Evolutionary conservation across 2,888 invertebrate species (phyloP), one percentile per base, ranked within the genome.

Genomic region (Cordylochernes scorpioides): DNA sequence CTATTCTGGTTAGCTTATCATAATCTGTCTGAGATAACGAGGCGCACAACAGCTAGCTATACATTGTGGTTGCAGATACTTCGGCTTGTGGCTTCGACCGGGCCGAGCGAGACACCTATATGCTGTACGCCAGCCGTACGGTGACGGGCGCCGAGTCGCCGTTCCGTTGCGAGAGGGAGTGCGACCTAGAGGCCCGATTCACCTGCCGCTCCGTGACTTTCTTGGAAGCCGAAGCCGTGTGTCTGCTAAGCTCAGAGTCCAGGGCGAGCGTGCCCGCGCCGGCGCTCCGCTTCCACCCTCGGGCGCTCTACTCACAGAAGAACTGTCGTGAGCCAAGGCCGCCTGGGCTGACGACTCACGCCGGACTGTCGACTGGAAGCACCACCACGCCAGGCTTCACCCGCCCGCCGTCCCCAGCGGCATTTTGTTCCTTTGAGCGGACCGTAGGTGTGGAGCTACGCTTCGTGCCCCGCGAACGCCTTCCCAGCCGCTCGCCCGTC

Each of bases 191-290:
- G 34, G 45, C 47, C 12, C 52, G 54, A 30, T 57, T 56, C 38
- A 49, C 49, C 28, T 57, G 57, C 34, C 43, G 53, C 26, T 46
- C 47, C 5, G 46, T 42, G 31, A 46, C 45, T 28, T 48, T 43
- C 27, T 22, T 43, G 7, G 44, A 44, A 16, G 39, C 34, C 13
- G 33, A 29, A 16, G 37, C 36, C 17, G 49, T 53, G 35, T 77
- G 75, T 44, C 60, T 67, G 37, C 55, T 80, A 25, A 75, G 77
- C 53, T 68, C 73, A 33, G 75, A 77, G 52, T 74, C 77, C 49
- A 29, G 43, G 9, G 38, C 36, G n/a, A 42, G 39, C 2, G 41
- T 39, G 13, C 42, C 39, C 16, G 30, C 32, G 6, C 39, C 36
- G 14, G 39, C 42, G 7, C 33, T 44, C 21, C 74, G 77, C 32